Base-by-base conservation (phyloP, 2,888 invertebrate species). In the Acanthosepion lycidas region DNA sequence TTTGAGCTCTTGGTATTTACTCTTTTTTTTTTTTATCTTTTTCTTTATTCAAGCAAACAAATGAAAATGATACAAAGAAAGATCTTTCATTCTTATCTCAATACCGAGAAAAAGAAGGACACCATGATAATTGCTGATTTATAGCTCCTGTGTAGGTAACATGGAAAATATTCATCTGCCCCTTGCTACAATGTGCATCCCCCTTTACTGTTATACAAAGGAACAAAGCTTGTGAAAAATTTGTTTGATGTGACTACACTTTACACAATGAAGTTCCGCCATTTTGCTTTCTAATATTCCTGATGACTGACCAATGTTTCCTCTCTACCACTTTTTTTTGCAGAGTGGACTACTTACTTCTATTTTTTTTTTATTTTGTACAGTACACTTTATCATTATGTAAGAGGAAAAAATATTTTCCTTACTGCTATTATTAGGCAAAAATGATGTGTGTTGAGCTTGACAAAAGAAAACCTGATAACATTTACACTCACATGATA, bases 341-440 rank as follows among this genome's bases (percentile, higher is more conserved):
- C 28, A 64, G 64, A 26, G 64, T 64, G 64, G 26, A 28, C 42
- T 0, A 42, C 42, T 15, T 8, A 6, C 9, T 12, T 78, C 8
- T 78, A 12, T 78, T n/a, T 78, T 33, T 78, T 28, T 55, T n/a
- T n/a, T n/a, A 18, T 78, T n/a, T n/a, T 33, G 5, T 8, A 78
- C 78, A n/a, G 78, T 78, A 28, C 12, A 78, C 78, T 78, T n/a
- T 78, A n/a, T 78, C 15, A 33, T 78, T 78, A 78, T 78, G 12
- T 78, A 33, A 78, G n/a, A 78, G 78, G n/a, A 78, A 78, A 78
- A n/a, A 78, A 78, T n/a, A 78, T 78, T 78, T 78, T n/a, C n/a
- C 78, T 33, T 33, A 33, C 78, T 78, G 78, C 78, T 78, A 78
- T 78, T 78, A 33, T 78, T 78, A 78, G n/a, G 78, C 78, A 78